phyloP scores from a whole-genome alignment of 2,888 invertebrate genomes.

The Caenorhabditis wallacei region DNA sequence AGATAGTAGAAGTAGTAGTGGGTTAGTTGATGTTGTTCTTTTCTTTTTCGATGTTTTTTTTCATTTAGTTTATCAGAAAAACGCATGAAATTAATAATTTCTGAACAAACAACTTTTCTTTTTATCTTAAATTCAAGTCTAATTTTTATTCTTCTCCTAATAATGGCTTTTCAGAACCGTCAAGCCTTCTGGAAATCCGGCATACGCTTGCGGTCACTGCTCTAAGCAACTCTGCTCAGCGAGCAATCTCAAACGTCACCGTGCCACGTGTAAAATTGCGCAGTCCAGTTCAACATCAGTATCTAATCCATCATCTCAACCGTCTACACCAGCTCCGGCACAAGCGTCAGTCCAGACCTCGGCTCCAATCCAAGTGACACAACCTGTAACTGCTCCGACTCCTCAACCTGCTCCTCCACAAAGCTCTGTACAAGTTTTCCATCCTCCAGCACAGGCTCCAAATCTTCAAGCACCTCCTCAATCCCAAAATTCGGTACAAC shows the following conservation, averaged over 20 bases:
- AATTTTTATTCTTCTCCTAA: neutral
- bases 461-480: neutral
- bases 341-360: neutral
- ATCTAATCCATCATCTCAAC: constrained; percentile 19
- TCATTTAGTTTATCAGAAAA: neutral
- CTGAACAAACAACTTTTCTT: neutral
- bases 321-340: constrained; percentile 3
- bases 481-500: neutral
- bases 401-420: neutral
- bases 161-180: constrained; percentile 1
- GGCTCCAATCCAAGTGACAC: neutral
- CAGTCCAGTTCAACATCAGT: neutral
- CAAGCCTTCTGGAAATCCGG: constrained; percentile 19
- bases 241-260: constrained; percentile 76
- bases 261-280: constrained; percentile 73
- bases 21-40: constrained; percentile 41
- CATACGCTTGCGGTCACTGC: constrained; percentile 70
- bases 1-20: constrained; percentile 55
- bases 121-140: neutral
- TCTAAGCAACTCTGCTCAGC: constrained; percentile 71
- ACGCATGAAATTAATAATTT: constrained; percentile 4
- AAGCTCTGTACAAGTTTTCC: neutral
- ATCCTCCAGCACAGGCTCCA: neutral
- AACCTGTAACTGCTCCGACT: neutral
- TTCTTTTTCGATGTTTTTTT: neutral